These are phyloP conservation scores for Trachelus stipa DNA, from an alignment of 2,888 invertebrate genomes.

Conservation along the genomic window DNA sequence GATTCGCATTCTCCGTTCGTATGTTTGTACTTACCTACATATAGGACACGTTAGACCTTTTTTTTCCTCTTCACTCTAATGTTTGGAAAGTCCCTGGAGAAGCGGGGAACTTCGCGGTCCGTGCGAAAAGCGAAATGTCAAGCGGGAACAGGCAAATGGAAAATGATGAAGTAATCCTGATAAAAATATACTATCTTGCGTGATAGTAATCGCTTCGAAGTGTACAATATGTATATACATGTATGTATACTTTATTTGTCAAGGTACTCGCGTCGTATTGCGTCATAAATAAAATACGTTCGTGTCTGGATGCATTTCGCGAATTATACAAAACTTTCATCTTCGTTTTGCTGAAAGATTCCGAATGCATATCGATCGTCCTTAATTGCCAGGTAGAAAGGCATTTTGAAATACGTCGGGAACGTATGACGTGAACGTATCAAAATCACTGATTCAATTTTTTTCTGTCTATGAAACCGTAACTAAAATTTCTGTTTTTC, in stretches of 20 bases:
- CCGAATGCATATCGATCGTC: too few relatives aligned
- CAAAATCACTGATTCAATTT: too few relatives aligned
- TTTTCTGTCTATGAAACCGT: too few relatives aligned
- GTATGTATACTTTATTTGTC: background rate
- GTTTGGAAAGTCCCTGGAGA: background rate
- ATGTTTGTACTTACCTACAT: background rate
- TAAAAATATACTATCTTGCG: background rate
- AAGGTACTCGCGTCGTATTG: background rate
- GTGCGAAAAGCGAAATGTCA: constrained; percentile 32
- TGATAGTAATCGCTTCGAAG: background rate
- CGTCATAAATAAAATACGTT: background rate
- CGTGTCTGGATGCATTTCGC: background rate
- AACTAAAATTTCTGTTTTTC: too few relatives aligned
- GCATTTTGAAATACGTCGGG: too few relatives aligned
- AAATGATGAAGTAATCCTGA: constrained; percentile 11
- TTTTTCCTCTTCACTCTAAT: background rate
- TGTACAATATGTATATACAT: background rate
- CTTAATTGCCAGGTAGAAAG: too few relatives aligned
- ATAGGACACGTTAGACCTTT: background rate
- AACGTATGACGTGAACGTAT: too few relatives aligned
- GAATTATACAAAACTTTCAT: background rate
- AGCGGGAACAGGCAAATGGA: constrained; percentile 7
- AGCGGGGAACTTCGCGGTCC: background rate
- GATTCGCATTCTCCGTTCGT: background rate
- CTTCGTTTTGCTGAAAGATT: background rate